phyloP scores from a whole-genome alignment of 1,140 invertebrate species.

The Zelostemma sp. region DNA sequence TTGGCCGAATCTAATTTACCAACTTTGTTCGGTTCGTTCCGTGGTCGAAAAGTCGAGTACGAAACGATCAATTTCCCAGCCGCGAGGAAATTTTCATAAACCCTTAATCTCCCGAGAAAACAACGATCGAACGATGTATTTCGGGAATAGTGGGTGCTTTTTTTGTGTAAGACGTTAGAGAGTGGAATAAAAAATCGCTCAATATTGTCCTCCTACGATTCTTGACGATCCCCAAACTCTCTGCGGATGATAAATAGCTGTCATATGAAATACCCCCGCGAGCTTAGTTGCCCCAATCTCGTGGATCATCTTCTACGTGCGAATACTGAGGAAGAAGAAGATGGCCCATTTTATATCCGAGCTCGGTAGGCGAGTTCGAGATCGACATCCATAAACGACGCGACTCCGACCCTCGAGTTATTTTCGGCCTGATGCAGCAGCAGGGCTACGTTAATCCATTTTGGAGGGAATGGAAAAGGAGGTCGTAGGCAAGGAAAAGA shows the following conservation, averaged over 20 bases:
- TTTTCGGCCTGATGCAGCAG: constrained; percentile 41
- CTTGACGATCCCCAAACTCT: neutral
- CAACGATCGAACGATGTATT: too few relatives aligned
- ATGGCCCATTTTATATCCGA: constrained; percentile 33
- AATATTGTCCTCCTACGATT: neutral
- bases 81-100: constrained; percentile 1
- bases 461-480: constrained; percentile 8
- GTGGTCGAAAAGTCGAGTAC: constrained; percentile 9
- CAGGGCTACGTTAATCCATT: constrained; percentile 33
- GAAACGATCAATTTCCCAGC: neutral
- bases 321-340: constrained; percentile 1
- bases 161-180: too few relatives aligned
- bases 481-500: too few relatives aligned
- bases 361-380: neutral
- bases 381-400: constrained; percentile 39
- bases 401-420: constrained; percentile 24
- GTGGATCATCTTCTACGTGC: constrained; percentile 6
- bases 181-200: neutral
- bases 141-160: too few relatives aligned
- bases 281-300: constrained; percentile 17
- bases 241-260: constrained; percentile 2
- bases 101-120: neutral
- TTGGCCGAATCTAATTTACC: constrained; percentile 18
- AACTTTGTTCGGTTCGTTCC: constrained; percentile 5
- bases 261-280: neutral